Evolutionary conservation across 2,888 invertebrate species (phyloP).

Genomic region (Zaprionus lineosus): DNA sequence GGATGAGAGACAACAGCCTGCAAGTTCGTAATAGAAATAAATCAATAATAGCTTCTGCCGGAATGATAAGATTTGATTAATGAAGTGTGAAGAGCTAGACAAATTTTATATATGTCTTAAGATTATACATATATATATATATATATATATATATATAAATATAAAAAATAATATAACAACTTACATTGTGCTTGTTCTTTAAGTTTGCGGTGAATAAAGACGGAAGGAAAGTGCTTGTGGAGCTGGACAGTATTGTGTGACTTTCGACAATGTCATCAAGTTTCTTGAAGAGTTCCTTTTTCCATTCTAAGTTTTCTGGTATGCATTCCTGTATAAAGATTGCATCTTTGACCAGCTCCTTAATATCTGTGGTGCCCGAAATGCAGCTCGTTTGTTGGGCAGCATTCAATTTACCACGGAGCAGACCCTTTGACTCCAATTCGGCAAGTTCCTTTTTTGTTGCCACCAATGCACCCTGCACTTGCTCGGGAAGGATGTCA

Average conservation of each 20-base stretch:
- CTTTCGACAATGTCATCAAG: conserved; percentile 90
- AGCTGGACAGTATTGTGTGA: conserved; percentile 93
- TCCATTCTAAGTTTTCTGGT: conserved; percentile 93
- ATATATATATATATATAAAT: too few species aligned
- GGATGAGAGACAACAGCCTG: conserved; percentile 91
- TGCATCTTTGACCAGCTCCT: conserved; percentile 89
- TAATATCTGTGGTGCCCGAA: conserved; percentile 88
- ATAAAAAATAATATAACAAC: too few species aligned
- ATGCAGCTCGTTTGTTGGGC: conserved; percentile 90
- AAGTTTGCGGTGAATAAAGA: conserved; percentile 92
- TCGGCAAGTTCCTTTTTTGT: conserved; percentile 88
- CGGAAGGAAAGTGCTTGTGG: conserved; percentile 95
- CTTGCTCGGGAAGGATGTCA: conserved; percentile 91
- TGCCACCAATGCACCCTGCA: conserved; percentile 88
- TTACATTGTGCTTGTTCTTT: conserved; percentile 87
- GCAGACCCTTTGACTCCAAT: conserved; percentile 88
- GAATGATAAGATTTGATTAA: background rate
- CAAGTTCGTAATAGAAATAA: background rate
- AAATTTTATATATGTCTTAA: too few species aligned
- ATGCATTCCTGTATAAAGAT: conserved; percentile 96
- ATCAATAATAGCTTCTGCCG: conserved; percentile 1
- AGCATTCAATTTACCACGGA: conserved; percentile 90
- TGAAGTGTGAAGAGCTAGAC: conserved; percentile 9
- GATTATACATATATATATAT: too few species aligned
- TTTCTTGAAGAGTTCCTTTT: conserved; percentile 90